Conservation (phyloP, 2,113 vertebrate species). For the Chiloscyllium plagiosum region DNA sequence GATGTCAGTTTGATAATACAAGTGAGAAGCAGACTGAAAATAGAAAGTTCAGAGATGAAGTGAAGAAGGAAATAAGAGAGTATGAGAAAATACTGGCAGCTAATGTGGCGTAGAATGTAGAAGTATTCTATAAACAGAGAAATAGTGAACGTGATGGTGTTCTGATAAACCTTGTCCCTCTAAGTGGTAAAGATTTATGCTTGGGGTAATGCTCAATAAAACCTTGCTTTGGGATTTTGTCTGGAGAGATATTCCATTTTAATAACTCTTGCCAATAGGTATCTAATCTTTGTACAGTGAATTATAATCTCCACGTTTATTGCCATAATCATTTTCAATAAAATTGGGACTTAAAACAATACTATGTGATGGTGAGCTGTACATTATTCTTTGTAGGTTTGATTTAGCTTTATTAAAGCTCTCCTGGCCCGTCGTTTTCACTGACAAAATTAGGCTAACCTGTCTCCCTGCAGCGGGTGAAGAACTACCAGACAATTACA, state of each 20-base stretch:
- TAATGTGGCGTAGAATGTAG: neutral
- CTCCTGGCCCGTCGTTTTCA: constrained; percentile 30
- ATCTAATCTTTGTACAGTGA: neutral
- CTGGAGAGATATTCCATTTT: neutral
- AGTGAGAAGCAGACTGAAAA: too few species aligned
- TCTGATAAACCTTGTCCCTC: neutral
- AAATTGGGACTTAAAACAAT: neutral
- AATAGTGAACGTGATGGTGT: neutral
- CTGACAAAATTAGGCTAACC: constrained; percentile 27
- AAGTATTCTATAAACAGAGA: neutral
- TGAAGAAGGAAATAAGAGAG: neutral
- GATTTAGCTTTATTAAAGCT: constrained; percentile 32
- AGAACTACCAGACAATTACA: constrained; percentile 20
- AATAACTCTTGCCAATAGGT: neutral
- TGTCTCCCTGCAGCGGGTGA: constrained; percentile 10
- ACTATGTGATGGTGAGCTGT: neutral
- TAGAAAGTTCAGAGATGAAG: neutral
- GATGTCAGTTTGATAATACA: neutral
- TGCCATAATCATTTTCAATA: neutral
- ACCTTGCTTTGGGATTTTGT: neutral
- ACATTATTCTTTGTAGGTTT: constrained; percentile 19
- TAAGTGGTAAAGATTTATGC: neutral
- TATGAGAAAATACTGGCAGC: neutral
- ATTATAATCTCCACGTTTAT: neutral
- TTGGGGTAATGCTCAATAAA: neutral